A percentile compares a stretch with the other conserved stretches of the same genome.
Evolutionary conservation across 2,797 vertebrate genomes (phyloP).

Genomic region (Malurus splendens): DNA sequence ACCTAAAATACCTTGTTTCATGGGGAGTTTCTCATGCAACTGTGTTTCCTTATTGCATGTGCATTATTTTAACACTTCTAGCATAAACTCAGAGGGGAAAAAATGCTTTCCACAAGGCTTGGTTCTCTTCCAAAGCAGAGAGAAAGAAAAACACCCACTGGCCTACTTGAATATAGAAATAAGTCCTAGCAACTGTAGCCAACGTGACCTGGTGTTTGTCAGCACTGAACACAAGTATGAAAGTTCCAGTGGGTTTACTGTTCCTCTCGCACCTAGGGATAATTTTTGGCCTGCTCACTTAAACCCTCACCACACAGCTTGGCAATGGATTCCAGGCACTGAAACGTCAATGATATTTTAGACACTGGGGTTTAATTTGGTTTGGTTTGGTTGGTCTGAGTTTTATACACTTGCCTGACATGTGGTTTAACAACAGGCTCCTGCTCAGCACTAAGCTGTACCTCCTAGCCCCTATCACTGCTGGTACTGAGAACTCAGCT

Average conservation of each 20-base stretch:
- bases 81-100: background rate
- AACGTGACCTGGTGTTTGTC: background rate
- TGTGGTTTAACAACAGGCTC: background rate
- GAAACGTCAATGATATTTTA: background rate
- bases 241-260: background rate
- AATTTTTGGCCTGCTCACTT: background rate
- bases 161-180: background rate
- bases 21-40: background rate
- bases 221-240: background rate
- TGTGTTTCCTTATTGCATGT: background rate
- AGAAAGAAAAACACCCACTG: background rate
- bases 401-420: background rate
- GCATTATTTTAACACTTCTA: slow-evolving; percentile 2
- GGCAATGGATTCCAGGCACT: background rate
- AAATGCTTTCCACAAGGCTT: slow-evolving; percentile 16
- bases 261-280: background rate
- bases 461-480: background rate
- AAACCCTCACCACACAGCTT: background rate
- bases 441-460: background rate
- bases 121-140: background rate
- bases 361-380: background rate
- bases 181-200: background rate
- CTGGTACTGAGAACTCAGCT: background rate
- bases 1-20: background rate
- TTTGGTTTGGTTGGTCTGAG: background rate